Evolutionary conservation across 2,797 vertebrate genomes (phyloP), one percentile per base, ranked within the genome.

Genomic region (Sebastiscus albofasciatus): DNA sequence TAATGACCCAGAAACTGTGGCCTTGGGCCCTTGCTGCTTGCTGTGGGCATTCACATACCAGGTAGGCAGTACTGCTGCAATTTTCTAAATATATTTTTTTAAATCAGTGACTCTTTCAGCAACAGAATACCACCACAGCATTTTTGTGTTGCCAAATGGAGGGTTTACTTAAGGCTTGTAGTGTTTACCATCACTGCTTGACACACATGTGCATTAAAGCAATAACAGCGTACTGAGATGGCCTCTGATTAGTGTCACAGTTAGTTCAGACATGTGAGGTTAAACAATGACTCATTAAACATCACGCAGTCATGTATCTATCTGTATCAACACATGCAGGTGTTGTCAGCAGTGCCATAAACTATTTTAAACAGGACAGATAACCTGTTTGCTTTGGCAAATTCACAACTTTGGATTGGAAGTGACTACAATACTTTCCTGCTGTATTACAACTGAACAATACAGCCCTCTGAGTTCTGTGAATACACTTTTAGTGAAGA

Each of bases 1-100:
- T 77, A 85, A 79, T 62, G 70, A 81, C 82, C 71, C 68, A 7
- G 34, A n/a, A 18, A 73, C 67, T 73, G 60, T 54, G 55, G 75
- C 31, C 60, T 54, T 9, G 58, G 33, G 68, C 33, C 22, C 16
- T 26, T 22, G 4, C 26, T 65, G 42, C 59, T 72, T 61, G 9
- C 54, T 62, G 54, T 16, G 59, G 22, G 74, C 66, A 54, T 64
- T 72, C 56, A 65, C 29, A 73, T 33, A 46, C 33, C 60, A 60
- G 31, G 4, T 70, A 78, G 76, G 65, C 83, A 83, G 67, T 58
- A 66, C 42, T 26, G 20, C 54, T 1, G 20, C 42, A 69, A 55
- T 20, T 72, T 59, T 68, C 54, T 7, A 8, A 73, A 22, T 13
- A 52, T 16, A 52, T n/a, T 52, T 52, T 52, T 14, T 60, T 75